Evolutionary conservation across 2,888 invertebrate genomes (phyloP).

Genomic region (Drosophila antonietae): DNA sequence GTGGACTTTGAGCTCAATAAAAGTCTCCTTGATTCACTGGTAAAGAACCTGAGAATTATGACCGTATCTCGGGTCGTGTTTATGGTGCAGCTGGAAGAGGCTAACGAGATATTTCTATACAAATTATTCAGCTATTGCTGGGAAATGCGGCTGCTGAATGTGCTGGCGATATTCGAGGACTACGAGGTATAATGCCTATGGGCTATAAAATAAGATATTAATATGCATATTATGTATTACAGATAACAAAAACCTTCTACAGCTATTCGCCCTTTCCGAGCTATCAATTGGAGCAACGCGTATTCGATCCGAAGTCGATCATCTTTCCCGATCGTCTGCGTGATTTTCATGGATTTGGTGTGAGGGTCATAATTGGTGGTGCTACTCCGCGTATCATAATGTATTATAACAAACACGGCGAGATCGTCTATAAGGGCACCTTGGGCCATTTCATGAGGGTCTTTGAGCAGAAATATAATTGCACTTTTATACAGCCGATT

Average conservation of each 20-base stretch:
- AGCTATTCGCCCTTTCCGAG: slow-evolving; percentile 73
- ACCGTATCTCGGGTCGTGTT: slow-evolving; percentile 71
- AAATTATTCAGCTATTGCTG: slow-evolving; percentile 69
- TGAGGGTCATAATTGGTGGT: slow-evolving; percentile 69
- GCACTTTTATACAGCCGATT: slow-evolving; percentile 53
- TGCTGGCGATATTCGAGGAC: slow-evolving; percentile 62
- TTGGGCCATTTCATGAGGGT: slow-evolving; percentile 69
- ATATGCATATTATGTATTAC: neutral
- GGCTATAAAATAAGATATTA: neutral
- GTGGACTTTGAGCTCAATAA: slow-evolving; percentile 43
- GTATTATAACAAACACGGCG: slow-evolving; percentile 47
- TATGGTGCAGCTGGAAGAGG: slow-evolving; percentile 47
- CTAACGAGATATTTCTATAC: slow-evolving; percentile 33
- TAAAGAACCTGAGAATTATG: slow-evolving; percentile 68
- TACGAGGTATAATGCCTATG: slow-evolving; percentile 51
- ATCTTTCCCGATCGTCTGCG: slow-evolving; percentile 68
- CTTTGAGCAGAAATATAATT: slow-evolving; percentile 74
- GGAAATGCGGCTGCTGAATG: slow-evolving; percentile 71
- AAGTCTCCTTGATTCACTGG: slow-evolving; percentile 56
- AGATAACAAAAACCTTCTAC: slow-evolving; percentile 60
- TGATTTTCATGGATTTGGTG: slow-evolving; percentile 63
- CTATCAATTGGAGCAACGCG: slow-evolving; percentile 60
- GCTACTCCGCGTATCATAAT: slow-evolving; percentile 71
- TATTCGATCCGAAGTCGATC: neutral
- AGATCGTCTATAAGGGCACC: slow-evolving; percentile 60